These are phyloP conservation scores for Parnassius mnemosyne DNA, from an alignment of 2,888 invertebrate genomes.

Conservation along the genomic window DNA sequence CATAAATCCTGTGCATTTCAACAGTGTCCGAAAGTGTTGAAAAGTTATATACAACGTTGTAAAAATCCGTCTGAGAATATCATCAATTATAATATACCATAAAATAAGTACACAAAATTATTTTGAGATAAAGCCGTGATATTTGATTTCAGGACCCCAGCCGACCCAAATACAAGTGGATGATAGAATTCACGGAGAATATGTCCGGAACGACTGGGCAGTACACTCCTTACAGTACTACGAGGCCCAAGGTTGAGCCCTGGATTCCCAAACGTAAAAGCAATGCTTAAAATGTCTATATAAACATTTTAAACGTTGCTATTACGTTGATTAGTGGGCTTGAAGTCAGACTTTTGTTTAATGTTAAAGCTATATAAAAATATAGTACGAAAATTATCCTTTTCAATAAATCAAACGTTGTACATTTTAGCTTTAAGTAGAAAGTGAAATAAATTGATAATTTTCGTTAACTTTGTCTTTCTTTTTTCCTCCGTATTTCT, in stretches of 20 bases:
- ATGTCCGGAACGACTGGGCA: conserved; percentile 88
- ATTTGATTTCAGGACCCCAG: conserved; percentile 80
- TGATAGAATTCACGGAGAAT: conserved; percentile 92
- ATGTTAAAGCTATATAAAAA: background rate
- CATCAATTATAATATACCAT: too few species aligned
- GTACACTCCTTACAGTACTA: conserved; percentile 96
- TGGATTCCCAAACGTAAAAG: conserved; percentile 83
- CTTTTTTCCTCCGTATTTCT: background rate
- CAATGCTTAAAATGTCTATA: conserved; percentile 30
- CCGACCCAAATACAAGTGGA: conserved; percentile 92
- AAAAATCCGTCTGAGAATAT: too few species aligned
- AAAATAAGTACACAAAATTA: too few species aligned
- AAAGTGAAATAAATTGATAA: conserved; percentile 51
- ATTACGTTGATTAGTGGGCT: background rate
- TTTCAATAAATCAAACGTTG: background rate
- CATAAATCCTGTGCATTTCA: too few species aligned
- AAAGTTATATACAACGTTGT: too few species aligned
- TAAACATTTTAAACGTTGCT: background rate
- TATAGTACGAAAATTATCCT: background rate
- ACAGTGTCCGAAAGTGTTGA: too few species aligned
- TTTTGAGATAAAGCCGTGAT: too few species aligned
- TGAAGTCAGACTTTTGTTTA: background rate
- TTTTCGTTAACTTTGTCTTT: background rate
- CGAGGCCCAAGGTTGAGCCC: conserved; percentile 90
- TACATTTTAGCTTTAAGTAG: conserved; percentile 58